phyloP scores from a whole-genome alignment of 2,797 vertebrate species.

The Nyctibius grandis region DNA sequence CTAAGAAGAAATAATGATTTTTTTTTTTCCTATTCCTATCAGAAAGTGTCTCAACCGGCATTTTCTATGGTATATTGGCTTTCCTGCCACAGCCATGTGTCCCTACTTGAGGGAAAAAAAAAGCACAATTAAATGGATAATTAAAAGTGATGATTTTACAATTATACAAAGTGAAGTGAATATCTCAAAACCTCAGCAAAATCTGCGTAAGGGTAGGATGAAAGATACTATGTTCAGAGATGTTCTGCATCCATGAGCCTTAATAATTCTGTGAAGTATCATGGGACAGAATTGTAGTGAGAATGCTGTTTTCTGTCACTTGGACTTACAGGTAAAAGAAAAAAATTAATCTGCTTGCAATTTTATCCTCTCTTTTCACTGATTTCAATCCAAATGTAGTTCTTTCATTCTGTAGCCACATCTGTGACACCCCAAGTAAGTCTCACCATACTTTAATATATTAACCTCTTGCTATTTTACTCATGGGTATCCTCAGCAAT shows the following conservation, averaged over 20 bases:
- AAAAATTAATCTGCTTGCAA: not conserved
- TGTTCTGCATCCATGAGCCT: not conserved
- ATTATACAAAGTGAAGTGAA: not conserved
- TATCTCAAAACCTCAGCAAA: not conserved
- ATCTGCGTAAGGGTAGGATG: not conserved
- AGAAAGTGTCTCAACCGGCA: not conserved
- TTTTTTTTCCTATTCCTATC: rapidly evolving
- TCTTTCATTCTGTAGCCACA: not conserved
- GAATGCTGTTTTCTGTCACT: not conserved
- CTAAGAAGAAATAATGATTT: not conserved
- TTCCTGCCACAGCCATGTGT: rapidly evolving
- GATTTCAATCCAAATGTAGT: not conserved
- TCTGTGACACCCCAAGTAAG: not conserved
- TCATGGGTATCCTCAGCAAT: not conserved
- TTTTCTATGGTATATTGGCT: not conserved
- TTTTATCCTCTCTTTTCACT: not conserved
- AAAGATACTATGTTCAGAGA: not conserved
- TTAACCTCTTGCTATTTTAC: not conserved
- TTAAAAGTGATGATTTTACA: not conserved
- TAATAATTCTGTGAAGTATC: not conserved
- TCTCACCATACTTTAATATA: no score
- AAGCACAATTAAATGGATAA: not conserved
- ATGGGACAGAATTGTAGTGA: not conserved
- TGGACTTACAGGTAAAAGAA: not conserved
- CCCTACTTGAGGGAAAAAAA: not conserved